Percentiles rank a stretch among this genome's conserved stretches.
These are phyloP conservation scores for Thalassaphorura encarpata DNA, from an alignment of 1,140 invertebrate genomes.

Conservation along the genomic window DNA sequence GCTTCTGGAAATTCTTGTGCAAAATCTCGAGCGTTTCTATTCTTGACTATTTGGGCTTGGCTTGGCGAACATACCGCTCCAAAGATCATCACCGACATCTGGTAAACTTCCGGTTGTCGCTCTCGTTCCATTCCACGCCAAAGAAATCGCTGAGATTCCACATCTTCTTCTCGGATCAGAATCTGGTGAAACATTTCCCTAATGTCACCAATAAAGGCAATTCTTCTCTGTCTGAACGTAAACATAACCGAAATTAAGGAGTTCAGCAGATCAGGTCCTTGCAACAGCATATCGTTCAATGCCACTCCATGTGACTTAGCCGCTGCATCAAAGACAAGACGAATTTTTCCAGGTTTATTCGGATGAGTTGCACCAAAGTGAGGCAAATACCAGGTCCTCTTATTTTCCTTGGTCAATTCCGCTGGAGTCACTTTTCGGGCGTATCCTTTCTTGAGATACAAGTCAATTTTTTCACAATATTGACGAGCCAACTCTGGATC, in stretches of 20 bases:
- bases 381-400: neutral
- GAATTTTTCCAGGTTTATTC: constrained; percentile 10
- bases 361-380: neutral
- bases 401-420: neutral
- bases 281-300: constrained; percentile 1
- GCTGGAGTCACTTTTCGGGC: neutral
- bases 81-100: constrained; percentile 15
- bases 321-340: constrained; percentile 2
- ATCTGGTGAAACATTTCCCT: constrained; percentile 13
- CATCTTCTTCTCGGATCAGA: neutral
- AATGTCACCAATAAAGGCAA: constrained; percentile 11
- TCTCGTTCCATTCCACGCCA: constrained; percentile 4
- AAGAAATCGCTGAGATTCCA: constrained; percentile 7
- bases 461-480: neutral
- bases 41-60: constrained; percentile 6
- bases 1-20: constrained; percentile 1
- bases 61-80: constrained; percentile 19
- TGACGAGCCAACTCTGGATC: neutral
- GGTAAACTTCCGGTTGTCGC: neutral
- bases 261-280: constrained; percentile 8
- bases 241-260: neutral
- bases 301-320: constrained; percentile 2
- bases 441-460: neutral
- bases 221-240: constrained; percentile 1
- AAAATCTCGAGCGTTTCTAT: constrained; percentile 4